Conservation (phyloP, 2,888 invertebrate genomes). For the Schizaphis graminum region DNA sequence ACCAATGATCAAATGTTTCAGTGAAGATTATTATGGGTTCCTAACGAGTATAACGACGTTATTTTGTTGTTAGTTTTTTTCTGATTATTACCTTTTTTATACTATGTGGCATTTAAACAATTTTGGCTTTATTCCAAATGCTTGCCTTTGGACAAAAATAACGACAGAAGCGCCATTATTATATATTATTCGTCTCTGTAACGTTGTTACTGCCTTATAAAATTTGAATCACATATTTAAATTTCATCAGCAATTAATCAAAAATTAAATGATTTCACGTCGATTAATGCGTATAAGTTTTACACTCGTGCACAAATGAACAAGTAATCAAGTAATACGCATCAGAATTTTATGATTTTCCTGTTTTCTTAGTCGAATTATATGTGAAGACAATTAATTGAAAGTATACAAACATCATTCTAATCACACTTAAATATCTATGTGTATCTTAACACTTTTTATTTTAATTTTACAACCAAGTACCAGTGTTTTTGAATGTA, state of each 20-base stretch:
- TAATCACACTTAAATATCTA: too few relatives aligned
- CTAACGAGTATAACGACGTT: slow-evolving; percentile 24
- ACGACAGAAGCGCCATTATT: slow-evolving; percentile 11
- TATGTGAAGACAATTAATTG: neutral
- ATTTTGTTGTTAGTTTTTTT: neutral
- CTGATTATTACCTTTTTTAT: slow-evolving; percentile 1
- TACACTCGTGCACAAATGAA: neutral
- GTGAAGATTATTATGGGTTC: neutral
- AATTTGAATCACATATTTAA: slow-evolving; percentile 29
- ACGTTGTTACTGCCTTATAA: neutral
- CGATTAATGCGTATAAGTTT: neutral
- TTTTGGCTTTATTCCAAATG: slow-evolving; percentile 44
- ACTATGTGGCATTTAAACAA: slow-evolving; percentile 19
- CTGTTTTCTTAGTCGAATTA: neutral
- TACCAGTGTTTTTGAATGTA: neutral
- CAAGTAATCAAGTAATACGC: neutral
- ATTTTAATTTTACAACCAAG: neutral
- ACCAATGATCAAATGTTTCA: slow-evolving; percentile 17
- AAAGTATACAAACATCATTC: neutral
- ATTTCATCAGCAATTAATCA: slow-evolving; percentile 14
- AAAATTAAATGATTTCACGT: neutral
- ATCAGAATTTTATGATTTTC: neutral
- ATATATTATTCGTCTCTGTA: neutral
- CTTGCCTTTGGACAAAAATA: neutral
- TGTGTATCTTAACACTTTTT: neutral